Evolutionary conservation across 2,888 invertebrate genomes (phyloP).

Genomic region (Amiota minor): DNA sequence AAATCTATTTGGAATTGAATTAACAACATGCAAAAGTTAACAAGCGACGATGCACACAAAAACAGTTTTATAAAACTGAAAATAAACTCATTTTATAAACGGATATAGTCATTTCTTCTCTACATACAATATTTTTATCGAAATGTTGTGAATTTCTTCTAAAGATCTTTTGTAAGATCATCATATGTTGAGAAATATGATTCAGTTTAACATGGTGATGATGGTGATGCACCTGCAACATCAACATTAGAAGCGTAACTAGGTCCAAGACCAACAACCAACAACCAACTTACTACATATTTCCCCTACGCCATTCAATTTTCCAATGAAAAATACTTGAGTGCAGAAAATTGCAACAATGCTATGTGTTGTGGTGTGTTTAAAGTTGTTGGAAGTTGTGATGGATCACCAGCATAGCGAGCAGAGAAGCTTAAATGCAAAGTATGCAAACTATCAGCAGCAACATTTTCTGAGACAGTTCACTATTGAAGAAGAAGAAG

Average conservation of each 20-base stretch:
- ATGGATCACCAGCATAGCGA: constrained; percentile 13
- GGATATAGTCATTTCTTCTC: no score
- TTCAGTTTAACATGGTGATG: background rate
- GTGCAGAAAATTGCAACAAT: constrained; percentile 18
- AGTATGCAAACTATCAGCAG: constrained; percentile 28
- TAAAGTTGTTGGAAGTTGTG: constrained; percentile 12
- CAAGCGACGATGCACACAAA: no score
- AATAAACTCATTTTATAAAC: no score
- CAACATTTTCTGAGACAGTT: constrained; percentile 23
- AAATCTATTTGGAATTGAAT: background rate
- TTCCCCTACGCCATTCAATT: background rate
- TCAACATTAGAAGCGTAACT: no score
- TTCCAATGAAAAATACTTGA: constrained; percentile 24
- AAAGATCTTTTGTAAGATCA: no score
- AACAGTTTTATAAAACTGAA: no score
- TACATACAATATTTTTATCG: no score
- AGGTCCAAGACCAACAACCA: no score
- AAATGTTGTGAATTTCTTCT: no score
- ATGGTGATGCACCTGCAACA: background rate
- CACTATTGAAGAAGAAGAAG: background rate
- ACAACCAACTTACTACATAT: no score
- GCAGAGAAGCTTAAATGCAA: constrained; percentile 22
- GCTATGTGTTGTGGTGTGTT: background rate
- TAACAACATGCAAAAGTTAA: background rate
- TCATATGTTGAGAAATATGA: no score